A percentile compares a stretch with the other conserved stretches of the same genome.
Conservation (phyloP, 2,797 vertebrate genomes). For the Menidia menidia region DNA sequence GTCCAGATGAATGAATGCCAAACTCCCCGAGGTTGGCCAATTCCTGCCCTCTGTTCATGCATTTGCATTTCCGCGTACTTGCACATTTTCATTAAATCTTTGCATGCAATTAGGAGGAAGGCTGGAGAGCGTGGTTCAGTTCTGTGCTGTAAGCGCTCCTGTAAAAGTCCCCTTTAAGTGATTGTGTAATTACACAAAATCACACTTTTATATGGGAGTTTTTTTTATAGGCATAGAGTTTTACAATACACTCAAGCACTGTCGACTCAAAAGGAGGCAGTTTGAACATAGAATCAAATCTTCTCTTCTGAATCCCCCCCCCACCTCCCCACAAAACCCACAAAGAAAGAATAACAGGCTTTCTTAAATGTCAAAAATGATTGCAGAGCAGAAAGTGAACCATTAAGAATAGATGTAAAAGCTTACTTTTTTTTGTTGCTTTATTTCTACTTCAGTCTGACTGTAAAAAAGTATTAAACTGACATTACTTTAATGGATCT, state of each 20-base stretch:
- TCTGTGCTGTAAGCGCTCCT: not conserved
- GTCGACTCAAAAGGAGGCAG: not conserved
- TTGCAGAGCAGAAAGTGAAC: constrained; percentile 10
- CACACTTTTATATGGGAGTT: not conserved
- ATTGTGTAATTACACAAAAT: not conserved
- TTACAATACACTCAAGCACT: not conserved
- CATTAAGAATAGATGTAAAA: not conserved
- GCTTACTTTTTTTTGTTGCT: not conserved
- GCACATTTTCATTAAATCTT: too few species aligned
- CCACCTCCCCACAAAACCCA: not conserved
- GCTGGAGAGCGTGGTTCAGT: not conserved
- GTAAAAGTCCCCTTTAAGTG: not conserved
- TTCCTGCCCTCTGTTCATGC: too few species aligned
- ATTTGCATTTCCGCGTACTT: too few species aligned
- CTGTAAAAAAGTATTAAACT: not conserved
- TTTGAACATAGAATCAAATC: not conserved
- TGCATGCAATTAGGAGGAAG: too few species aligned
- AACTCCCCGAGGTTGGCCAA: too few species aligned
- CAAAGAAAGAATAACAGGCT: not conserved
- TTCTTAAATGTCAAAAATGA: constrained; percentile 20
- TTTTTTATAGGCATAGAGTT: not conserved
- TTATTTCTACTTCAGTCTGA: not conserved
- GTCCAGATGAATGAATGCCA: not conserved
- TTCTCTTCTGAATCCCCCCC: not conserved
- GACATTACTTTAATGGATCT: not conserved